These are phyloP conservation scores for Phytoseiulus persimilis DNA, from an alignment of 2,888 invertebrate species.

Conservation along the genomic window DNA sequence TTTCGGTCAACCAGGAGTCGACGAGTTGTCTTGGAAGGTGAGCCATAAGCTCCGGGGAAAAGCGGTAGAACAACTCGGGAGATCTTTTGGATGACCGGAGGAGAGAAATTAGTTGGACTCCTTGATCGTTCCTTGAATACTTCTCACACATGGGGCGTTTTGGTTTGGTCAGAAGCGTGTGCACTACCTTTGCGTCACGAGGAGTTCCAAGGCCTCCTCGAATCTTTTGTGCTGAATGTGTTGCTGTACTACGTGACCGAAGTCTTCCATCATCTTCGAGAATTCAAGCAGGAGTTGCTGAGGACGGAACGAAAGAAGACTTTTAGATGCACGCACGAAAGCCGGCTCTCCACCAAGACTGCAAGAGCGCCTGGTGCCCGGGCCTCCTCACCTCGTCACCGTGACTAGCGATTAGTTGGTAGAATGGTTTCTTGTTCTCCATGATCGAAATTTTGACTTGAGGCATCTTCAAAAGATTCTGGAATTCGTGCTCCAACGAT, in stretches of 20 bases:
- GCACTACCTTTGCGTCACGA: conserved; percentile 58
- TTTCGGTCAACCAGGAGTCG: conserved; percentile 67
- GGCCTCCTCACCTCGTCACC: conserved; percentile 66
- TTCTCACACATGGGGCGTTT: no score
- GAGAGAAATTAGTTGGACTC: conserved; percentile 7
- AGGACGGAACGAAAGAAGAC: neutral
- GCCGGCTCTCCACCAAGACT: no score
- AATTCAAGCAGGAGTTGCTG: conserved; percentile 18
- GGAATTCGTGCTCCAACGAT: neutral
- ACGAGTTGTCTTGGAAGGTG: conserved; percentile 73
- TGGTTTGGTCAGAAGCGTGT: conserved; percentile 16
- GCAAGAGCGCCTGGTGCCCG: no score
- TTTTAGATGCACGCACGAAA: no score
- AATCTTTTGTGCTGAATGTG: conserved; percentile 66
- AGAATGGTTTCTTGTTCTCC: conserved; percentile 72
- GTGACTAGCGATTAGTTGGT: conserved; percentile 83
- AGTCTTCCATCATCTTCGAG: conserved; percentile 57
- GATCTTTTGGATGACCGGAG: conserved; percentile 48
- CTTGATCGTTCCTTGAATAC: no score
- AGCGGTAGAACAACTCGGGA: conserved; percentile 77
- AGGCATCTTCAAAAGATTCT: neutral
- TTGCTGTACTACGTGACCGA: conserved; percentile 79
- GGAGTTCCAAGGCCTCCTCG: conserved; percentile 63
- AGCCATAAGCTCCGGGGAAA: conserved; percentile 75
- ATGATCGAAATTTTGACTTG: conserved; percentile 62